Evolutionary conservation across 2,797 vertebrate species (phyloP), one percentile per base, ranked within the genome.

Genomic region (Acomys russatus): DNA sequence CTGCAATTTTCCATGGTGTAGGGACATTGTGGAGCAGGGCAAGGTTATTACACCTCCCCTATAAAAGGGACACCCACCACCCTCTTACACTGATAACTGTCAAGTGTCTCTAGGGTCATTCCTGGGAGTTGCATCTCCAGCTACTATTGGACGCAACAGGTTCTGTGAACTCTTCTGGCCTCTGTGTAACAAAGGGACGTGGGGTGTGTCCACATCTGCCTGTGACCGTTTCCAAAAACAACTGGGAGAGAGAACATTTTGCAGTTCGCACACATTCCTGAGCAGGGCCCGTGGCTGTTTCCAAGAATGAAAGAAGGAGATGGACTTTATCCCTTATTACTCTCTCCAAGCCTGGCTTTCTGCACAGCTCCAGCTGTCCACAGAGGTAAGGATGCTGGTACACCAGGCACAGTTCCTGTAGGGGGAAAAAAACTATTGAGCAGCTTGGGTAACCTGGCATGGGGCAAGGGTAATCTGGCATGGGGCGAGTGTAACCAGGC

Each of bases 221-320:
- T 23, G 64, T 7, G 79, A 9, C 51, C 23, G 1, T 56, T 63
- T 84, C 61, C 80, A 85, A 12, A 79, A 59, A 35, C 9, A 51
- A 14, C 85, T 15, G 30, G 68, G 84, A 15, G 66, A 44, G 2
- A 51, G 18, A 9, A 9, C 23, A 0, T 20, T 3, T 20, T 23
- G 23, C 28, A 0, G 22, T 6, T 4, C 25, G 1, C 12, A 38
- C 66, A 17, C 59, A 64, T 63, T 15, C 70, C 64, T 1, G n/a
- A 61, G 0, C 0, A 54, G 68, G 63, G 28, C n/a, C 51, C 0
- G 0, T 1, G 9, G 14, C 14, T 0, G 0, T 2, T 7, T n/a
- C 6, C 10, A 35, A 23, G 9, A 4, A 6, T 0, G 23, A n/a
- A 51, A 35, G 17, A 44, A 49, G 28, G 33, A n/a, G 25, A 4